Evolutionary conservation across 2,888 invertebrate genomes (phyloP).

Genomic region (Mesorhabditis sp.): DNA sequence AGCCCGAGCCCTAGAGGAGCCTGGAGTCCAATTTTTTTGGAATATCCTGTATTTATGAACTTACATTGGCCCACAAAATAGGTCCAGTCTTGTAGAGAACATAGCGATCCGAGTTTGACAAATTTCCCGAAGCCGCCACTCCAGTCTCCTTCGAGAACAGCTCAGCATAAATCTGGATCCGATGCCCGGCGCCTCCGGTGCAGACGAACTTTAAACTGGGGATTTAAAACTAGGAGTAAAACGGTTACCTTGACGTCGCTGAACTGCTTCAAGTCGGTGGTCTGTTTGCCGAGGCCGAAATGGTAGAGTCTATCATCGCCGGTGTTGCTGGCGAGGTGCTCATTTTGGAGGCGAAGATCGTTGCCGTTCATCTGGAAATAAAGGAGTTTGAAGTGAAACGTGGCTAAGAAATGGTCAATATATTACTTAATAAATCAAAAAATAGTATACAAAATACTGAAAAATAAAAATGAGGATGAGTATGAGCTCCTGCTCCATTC

Average conservation of each 20-base stretch:
- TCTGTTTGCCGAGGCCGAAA: constrained; percentile 45
- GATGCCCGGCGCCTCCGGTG: constrained; percentile 60
- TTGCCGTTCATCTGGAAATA: constrained; percentile 13
- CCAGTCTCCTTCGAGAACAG: constrained; percentile 55
- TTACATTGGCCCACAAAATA: constrained; percentile 61
- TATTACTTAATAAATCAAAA: too few relatives aligned
- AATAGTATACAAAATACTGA: too few relatives aligned
- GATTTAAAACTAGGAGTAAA: not conserved
- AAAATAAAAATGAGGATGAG: too few relatives aligned
- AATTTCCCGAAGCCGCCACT: constrained; percentile 48
- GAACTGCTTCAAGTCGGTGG: constrained; percentile 37
- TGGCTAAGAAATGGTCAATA: too few relatives aligned
- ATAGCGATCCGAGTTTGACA: constrained; percentile 60
- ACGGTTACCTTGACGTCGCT: constrained; percentile 34
- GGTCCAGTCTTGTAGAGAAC: constrained; percentile 62
- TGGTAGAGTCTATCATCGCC: constrained; percentile 48
- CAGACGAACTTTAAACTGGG: constrained; percentile 61
- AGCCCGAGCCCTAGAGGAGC: too few relatives aligned
- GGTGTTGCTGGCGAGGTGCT: constrained; percentile 27
- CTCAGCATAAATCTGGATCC: constrained; percentile 61
- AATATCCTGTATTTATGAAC: constrained; percentile 15
- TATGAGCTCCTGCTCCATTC: too few relatives aligned
- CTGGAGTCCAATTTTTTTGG: too few relatives aligned
- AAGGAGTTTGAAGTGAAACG: too few relatives aligned
- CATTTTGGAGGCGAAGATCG: constrained; percentile 21